Base-by-base conservation (phyloP, 2,888 invertebrate species). In the Thymelicus sylvestris region DNA sequence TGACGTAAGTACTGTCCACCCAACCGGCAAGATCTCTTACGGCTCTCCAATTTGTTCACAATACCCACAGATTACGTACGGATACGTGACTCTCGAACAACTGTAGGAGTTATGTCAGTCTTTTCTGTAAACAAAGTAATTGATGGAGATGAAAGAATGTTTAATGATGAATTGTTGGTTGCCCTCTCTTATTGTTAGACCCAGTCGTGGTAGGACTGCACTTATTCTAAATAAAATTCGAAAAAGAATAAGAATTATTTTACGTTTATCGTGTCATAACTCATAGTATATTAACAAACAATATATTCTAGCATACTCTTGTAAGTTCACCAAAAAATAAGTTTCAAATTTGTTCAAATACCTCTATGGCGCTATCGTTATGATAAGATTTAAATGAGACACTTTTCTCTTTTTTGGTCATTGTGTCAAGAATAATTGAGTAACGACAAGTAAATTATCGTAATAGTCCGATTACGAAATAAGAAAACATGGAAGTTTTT, bases 41-140 rank as follows among this genome's bases (percentile, higher is more conserved):
- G 72, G 71, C 78, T 78, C 80, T 79, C 76, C 77, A 77, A 82
- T 70, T 62, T 60, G 78, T 76, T 84, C 83, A 85, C 70, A 86
- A 84, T 82, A 84, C 82, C 77, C 78, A 78, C 82, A 83, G 81
- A 86, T 84, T 86, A 85, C 83, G 79, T 78, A 79, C 79, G n/a
- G 73, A 76, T 83, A 88, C 89, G 87, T 89, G 87, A 84, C 85
- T 82, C 70, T 69, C 74, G 75, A 83, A 79, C 81, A 76, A 79
- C 81, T 84, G 79, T 80, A 80, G 79, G 82, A 81, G 82, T 86
- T 85, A 83, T 84, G 82, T 83, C 83, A 85, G 41, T 52, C 38
- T 12, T 50, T 59, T 24, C 55, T 24, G 31, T 44, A 55, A 19
- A n/a, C 7, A 7, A 59, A 59, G 12, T 31, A 48, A 66, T 70